A percentile compares a stretch with the other conserved stretches of the same genome.
Evolutionary conservation across 2,797 vertebrate genomes (phyloP).

Genomic region (Phalanger gymnotis): DNA sequence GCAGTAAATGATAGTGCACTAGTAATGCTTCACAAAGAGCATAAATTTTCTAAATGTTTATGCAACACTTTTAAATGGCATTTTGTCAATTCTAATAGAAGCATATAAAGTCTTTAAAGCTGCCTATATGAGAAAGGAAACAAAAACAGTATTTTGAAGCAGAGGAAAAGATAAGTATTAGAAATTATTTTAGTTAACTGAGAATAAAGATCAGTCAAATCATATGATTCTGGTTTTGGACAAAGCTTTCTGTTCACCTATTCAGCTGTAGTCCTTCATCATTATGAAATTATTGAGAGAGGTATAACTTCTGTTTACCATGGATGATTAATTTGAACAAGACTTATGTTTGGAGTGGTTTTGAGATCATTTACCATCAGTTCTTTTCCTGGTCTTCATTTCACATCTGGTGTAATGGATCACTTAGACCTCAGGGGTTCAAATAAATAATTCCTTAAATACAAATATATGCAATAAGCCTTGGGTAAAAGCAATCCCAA

Average conservation of each 20-base stretch:
- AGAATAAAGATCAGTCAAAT: background rate
- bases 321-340: background rate
- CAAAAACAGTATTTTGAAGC: background rate
- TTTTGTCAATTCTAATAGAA: background rate
- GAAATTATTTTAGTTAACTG: background rate
- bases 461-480: background rate
- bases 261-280: background rate
- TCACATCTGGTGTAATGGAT: background rate
- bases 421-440: background rate
- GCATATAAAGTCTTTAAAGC: background rate
- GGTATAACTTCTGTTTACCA: background rate
- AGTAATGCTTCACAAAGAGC: background rate
- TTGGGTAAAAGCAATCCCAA: background rate
- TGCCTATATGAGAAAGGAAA: background rate
- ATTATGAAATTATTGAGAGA: background rate
- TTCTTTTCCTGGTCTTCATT: background rate
- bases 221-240: background rate
- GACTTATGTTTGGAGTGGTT: background rate
- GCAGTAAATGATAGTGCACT: background rate
- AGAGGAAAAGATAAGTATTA: background rate
- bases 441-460: background rate
- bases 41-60: background rate
- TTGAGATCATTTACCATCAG: background rate
- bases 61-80: background rate
- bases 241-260: background rate